Evolutionary conservation across 1,140 invertebrate genomes (phyloP), one percentile per base, ranked within the genome.

Genomic region (Neodiprion virginianus): DNA sequence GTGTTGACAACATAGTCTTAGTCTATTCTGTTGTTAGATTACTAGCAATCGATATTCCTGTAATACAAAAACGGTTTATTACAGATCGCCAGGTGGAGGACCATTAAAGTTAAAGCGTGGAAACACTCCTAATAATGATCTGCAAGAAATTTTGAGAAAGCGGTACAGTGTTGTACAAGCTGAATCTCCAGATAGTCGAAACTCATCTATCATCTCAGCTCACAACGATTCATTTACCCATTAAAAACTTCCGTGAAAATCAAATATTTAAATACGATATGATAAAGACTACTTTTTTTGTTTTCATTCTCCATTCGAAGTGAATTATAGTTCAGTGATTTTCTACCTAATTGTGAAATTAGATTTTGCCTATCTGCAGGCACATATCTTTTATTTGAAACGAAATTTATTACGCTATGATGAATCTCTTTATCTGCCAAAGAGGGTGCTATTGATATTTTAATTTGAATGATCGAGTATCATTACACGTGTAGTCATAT

Each of bases 101-200:
- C 81, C 86, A 40, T 71, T 87, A 23, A 78, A 82, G 67, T 72
- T 80, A 17, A 89, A 85, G 76, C 84, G 85, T 67, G 87, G 85
- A 49, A 87, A 85, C 23, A 88, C 86, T 80, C 88, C 87, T n/a
- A 88, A 87, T 70, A 88, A 87, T 72, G 87, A 88, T 82, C 79
- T 88, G 48, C 87, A 88, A 76, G 87, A 87, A 77, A 88, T 88
- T 72, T 79, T 88, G 66, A 78, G 86, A 79, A 86, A 81, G 77
- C 81, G 87, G 69, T 88, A 88, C 23, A 73, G 84, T 9, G 85
- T 84, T 12, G 87, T 86, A 84, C 83, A 84, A 68, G 53, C n/a
- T 17, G 53, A 61, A 61, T 85, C 86, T 40, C 84, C 84, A 2
- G 81, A 87, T n/a, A 88, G 83, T 72, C 84, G 78, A 75, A 86